These are phyloP conservation scores for Phalacrocorax aristotelis DNA, from an alignment of 2,113 vertebrate genomes.

Conservation along the genomic window DNA sequence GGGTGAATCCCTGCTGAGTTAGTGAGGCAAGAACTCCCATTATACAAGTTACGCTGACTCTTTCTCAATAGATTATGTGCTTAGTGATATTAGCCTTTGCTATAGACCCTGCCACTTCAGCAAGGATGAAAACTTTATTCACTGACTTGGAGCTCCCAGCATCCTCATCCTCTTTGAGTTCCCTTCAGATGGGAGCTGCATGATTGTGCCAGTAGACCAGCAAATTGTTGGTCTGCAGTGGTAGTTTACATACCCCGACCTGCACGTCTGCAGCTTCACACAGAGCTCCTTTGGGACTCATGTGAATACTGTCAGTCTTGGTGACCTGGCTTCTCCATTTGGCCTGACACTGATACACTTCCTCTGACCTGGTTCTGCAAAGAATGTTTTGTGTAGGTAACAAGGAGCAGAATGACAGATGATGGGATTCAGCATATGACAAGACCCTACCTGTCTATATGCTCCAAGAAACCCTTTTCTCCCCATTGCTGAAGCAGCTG, in stretches of 20 bases:
- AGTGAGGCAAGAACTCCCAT: not conserved
- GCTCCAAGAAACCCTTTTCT: conserved; percentile 87
- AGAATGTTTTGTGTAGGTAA: not conserved
- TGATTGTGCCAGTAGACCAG: not conserved
- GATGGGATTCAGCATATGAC: not conserved
- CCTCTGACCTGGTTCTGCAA: not conserved
- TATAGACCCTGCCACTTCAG: not conserved
- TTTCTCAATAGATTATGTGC: not conserved
- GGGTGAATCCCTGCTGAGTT: not conserved
- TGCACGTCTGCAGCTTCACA: not conserved
- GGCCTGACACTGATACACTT: not conserved
- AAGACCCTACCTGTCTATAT: conserved; percentile 80
- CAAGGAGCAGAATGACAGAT: not conserved
- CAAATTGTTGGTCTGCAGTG: not conserved
- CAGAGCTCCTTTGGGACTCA: not conserved
- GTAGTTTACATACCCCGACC: not conserved
- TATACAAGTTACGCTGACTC: not conserved
- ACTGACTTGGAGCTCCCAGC: not conserved
- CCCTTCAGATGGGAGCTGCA: not conserved
- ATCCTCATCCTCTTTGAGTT: not conserved
- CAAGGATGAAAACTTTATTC: not conserved
- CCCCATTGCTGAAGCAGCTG: conserved; percentile 90
- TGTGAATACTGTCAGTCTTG: not conserved
- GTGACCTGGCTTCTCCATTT: not conserved
- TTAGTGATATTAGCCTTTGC: not conserved